Base-by-base conservation (phyloP, 1,140 invertebrate species). In the Achroia grisella region DNA sequence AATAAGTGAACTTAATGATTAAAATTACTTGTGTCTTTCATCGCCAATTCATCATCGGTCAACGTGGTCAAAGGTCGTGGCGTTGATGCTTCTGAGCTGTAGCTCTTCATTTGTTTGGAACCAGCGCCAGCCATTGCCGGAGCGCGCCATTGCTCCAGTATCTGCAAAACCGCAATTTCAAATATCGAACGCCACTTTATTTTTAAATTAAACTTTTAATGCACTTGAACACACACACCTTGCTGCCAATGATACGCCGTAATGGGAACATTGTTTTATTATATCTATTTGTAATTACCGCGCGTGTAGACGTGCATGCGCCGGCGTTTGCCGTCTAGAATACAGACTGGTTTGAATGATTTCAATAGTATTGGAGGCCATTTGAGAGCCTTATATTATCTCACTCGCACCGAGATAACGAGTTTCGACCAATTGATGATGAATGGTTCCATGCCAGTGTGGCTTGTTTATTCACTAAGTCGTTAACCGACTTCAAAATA, bases 41-140 rank as follows among this genome's bases (percentile, higher is more conserved):
- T 93, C 64, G 91, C 88, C 28, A 87, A 59, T 85, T 94, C 93
- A 76, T 94, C 93, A 39, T 94, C 92, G n/a, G 92, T 91, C 42
- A 94, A 86, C 39, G 89, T 71, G 10, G 91, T 91, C 39, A 93
- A 64, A 29, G 92, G 92, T 47, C 74, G 61, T 12, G 71, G 78
- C 4, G 48, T 49, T 15, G 56, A 39, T 10, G 65, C 66, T 23
- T 79, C 77, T 23, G 82, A 63, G 33, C 76, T 77, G 67, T 71
- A 79, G 34, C 42, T 62, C 46, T 52, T 70, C 28, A 10, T 46
- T 13, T 62, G 57, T 34, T 66, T 69, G 23, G 52, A 39, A 10
- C 61, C 70, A 34, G 57, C 60, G 15, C 63, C 71, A 23, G 17
- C 17, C 6, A 23, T 23, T 6, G 64, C 46, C 3, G 72, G 74